Conservation (phyloP, 2,113 vertebrate species). For the Recurvirostra avosetta region DNA sequence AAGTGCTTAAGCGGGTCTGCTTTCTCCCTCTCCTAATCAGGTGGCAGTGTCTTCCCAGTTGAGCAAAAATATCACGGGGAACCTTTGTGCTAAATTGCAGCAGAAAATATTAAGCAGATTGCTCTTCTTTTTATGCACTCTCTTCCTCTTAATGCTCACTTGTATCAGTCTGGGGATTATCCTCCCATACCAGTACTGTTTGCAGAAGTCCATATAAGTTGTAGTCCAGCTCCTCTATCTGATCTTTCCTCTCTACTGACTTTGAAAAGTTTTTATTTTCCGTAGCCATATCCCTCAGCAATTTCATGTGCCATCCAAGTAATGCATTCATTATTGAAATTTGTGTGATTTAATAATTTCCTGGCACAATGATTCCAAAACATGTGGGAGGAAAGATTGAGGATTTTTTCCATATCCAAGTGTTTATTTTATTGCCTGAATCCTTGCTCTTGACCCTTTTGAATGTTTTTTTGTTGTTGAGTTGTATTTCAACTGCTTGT, state of each 20-base stretch:
- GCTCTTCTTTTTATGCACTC: neutral
- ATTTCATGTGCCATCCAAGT: neutral
- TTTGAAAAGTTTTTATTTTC: neutral
- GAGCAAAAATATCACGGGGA: neutral
- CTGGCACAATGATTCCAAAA: constrained; percentile 13
- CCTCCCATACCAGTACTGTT: neutral
- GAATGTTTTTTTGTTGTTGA: neutral
- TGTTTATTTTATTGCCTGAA: neutral
- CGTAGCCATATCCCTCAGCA: neutral
- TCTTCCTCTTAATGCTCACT: neutral
- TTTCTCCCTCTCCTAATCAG: neutral
- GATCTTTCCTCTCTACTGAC: neutral
- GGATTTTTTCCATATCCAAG: neutral
- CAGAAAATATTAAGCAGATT: neutral
- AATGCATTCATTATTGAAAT: neutral
- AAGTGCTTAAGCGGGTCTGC: neutral
- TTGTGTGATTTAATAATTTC: constrained; percentile 21
- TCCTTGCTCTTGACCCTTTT: neutral
- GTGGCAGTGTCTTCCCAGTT: neutral
- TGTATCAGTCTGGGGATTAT: neutral
- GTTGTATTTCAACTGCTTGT: neutral
- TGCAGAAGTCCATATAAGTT: neutral
- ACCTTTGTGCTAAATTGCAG: neutral
- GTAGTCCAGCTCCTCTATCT: neutral
- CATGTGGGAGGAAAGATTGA: neutral